Evolutionary conservation across 2,113 vertebrate genomes (phyloP), one percentile per base, ranked within the genome.

Genomic region (Erythrocercus mccallii): DNA sequence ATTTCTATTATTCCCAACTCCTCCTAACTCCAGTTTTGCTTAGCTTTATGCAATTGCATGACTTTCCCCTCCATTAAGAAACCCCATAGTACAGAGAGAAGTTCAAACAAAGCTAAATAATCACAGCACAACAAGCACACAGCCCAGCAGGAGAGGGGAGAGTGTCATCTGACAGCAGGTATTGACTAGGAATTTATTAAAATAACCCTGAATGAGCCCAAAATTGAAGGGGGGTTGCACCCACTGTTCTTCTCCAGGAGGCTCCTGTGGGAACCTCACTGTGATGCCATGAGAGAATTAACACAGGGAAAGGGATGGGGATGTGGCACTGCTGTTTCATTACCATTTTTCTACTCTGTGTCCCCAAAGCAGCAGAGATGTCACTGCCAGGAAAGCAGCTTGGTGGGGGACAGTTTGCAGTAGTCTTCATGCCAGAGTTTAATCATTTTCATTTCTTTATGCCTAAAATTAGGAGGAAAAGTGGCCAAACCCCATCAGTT

Each of bases 241-340:
- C 37, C 8, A 15, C 22, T 25, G 61, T 50, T 42, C 58, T 89
- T 6, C 40, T 60, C 20, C 40, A 15, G 47, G 44, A 53, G n/a
- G 40, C 56, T 54, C n/a, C 61, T 0, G 1, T 44, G 72, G 37
- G 62, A 72, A 65, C 24, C 48, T 50, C 9, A 0, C 54, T 3
- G 0, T 14, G 45, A 17, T 35, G 15, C 19, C 1, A 1, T 2
- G 0, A 2, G 40, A 54, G 71, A 62, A 88, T 48, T 33, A 61
- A 24, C 42, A 16, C 22, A 3, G 6, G 56, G 11, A 42, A 45
- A 57, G 45, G 78, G 60, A 12, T 13, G 24, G 53, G 47, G 23
- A 35, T 0, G 0, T 30, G 40, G 33, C 38, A 12, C 22, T 50
- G 53, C 53, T 71, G 7, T 25, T 69, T 56, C 44, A 2, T 38